phyloP scores from a whole-genome alignment of 2,113 vertebrate species.

The Phaethornis superciliosus region DNA sequence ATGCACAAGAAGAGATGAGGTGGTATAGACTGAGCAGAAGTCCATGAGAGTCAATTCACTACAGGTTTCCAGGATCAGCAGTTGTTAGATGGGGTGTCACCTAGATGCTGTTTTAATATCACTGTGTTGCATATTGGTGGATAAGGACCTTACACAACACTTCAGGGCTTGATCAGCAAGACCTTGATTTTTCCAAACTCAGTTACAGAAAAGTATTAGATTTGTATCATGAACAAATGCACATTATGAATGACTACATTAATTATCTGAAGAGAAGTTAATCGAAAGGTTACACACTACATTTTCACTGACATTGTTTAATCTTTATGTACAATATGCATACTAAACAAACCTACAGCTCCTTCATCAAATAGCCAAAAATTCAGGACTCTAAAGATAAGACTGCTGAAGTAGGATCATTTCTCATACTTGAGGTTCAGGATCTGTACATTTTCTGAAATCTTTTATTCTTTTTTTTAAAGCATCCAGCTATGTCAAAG shows the following conservation, averaged over 20 bases:
- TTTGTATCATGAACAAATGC: not conserved
- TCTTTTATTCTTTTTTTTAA: conserved; percentile 47
- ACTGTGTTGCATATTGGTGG: not conserved
- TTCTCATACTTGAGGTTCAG: conserved; percentile 32
- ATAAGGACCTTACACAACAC: not conserved
- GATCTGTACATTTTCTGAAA: conserved; percentile 29
- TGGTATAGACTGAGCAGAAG: not conserved
- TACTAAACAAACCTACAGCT: conserved; percentile 19
- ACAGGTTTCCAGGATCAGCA: not conserved
- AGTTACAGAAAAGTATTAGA: not conserved
- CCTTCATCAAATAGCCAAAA: not conserved
- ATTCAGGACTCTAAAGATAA: not conserved
- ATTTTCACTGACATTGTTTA: conserved; percentile 13
- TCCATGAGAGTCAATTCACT: not conserved
- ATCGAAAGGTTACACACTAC: conserved; percentile 14
- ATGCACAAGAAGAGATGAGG: not conserved
- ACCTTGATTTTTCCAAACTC: not conserved
- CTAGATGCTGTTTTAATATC: not conserved
- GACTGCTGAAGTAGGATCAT: not conserved
- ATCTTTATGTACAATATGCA: conserved; percentile 23
- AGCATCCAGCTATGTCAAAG: conserved; percentile 60
- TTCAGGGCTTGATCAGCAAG: not conserved
- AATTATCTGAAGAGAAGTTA: conserved; percentile 46
- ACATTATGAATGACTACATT: not conserved
- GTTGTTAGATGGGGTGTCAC: not conserved